Evolutionary conservation across 2,797 vertebrate genomes (phyloP).

Genomic region (Cygnus olor): DNA sequence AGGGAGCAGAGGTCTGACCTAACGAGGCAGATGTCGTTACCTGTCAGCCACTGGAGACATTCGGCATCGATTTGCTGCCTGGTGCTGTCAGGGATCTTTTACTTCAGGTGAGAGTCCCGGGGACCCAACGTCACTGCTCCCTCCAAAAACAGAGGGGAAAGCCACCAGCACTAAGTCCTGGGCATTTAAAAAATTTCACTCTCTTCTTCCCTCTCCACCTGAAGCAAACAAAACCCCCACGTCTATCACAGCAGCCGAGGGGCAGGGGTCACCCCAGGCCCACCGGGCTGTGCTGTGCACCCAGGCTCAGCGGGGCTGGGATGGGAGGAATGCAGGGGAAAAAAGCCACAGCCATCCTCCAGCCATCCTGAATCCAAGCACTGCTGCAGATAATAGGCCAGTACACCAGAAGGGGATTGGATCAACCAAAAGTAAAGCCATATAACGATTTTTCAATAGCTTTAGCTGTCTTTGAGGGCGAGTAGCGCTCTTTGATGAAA

Average conservation of each 20-base stretch:
- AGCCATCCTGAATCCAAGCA: background rate
- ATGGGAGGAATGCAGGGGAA: background rate
- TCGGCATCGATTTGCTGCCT: background rate
- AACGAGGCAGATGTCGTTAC: background rate
- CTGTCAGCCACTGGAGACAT: background rate
- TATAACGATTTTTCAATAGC: constrained; percentile 17
- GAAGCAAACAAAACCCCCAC: background rate
- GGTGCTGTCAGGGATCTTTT: constrained; percentile 1
- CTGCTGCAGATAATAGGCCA: background rate
- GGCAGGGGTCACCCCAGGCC: no score
- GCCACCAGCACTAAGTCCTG: background rate
- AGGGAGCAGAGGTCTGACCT: background rate
- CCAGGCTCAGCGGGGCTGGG: no score
- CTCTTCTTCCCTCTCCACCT: background rate
- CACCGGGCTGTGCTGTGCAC: no score
- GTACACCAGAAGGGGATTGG: background rate
- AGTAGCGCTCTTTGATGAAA: constrained; percentile 48
- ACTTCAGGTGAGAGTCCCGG: background rate
- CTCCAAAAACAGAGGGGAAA: background rate
- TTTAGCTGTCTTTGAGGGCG: constrained; percentile 46
- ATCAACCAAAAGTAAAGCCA: constrained; percentile 33
- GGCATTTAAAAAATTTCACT: background rate
- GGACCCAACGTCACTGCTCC: fast-evolving
- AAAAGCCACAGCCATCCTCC: background rate
- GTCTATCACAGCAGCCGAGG: background rate